Base-by-base conservation (phyloP, 2,797 vertebrate genomes). In the Sphenodon punctatus region DNA sequence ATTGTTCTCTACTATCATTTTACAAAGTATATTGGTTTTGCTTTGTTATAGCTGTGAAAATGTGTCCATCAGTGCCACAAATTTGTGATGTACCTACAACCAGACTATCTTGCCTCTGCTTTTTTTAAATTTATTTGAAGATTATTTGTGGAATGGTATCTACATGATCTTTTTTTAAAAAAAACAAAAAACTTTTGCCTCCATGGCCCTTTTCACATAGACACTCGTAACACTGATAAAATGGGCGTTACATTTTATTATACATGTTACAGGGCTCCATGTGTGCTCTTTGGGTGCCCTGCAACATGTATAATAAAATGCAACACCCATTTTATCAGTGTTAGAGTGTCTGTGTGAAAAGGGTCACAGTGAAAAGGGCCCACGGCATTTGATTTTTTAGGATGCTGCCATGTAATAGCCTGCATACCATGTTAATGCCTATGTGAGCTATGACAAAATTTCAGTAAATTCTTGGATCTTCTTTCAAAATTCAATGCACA, bases 41-140 rank as follows among this genome's bases (percentile, higher is more conserved):
- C 13, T 75, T 72, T 38, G 51, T 78, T 84, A 2, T 32, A 2
- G 15, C 36, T 36, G 8, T 20, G 25, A 48, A 82, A 72, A 41
- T 27, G 86, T 59, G 88, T 79, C 89, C 23, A 85, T 83, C 82
- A 78, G 81, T 75, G 89, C 92, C 85, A 89, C 80, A 85, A 75
- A 83, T 87, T 30, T 81, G 27, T 89, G 91, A 90, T 88, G 30
- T 90, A 89, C 88, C 72, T 88, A 84, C 84, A 73, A 36, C 73
- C 64, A 63, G n/a, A n/a, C n/a, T n/a, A n/a, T n/a, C n/a, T 81
- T 84, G 76, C 87, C 70, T 83, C 67, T 63, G 68, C 48, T 79
- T 85, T 66, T 84, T n/a, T n/a, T n/a, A n/a, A n/a, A n/a, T 27
- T 88, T 81, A 81, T 83, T 89, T 67, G 91, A 83, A 82, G 91